Percentiles rank a stretch among this genome's conserved stretches.
Evolutionary conservation across 2,888 invertebrate species (phyloP).

Genomic region (Chymomyza procnemis): DNA sequence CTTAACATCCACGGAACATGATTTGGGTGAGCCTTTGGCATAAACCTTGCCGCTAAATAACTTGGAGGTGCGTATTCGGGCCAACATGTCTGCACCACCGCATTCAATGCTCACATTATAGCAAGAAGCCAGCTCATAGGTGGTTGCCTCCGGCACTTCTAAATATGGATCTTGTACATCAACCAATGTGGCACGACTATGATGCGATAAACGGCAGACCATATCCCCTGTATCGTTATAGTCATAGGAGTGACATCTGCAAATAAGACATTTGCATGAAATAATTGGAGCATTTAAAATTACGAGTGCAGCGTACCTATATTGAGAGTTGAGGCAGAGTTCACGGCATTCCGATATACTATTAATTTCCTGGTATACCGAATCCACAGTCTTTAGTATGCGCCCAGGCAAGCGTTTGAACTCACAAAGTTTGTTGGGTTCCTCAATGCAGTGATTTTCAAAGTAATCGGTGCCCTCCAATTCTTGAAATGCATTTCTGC

Average conservation of each 20-base stretch:
- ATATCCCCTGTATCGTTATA: conserved; percentile 87
- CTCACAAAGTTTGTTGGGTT: conserved; percentile 93
- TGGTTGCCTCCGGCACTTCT: conserved; percentile 93
- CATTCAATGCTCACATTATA: conserved; percentile 97
- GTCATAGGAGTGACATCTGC: conserved; percentile 93
- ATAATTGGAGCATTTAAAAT: too few relatives aligned
- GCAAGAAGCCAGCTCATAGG: conserved; percentile 94
- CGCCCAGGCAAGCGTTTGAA: conserved; percentile 93
- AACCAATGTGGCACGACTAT: conserved; percentile 91
- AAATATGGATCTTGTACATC: conserved; percentile 94
- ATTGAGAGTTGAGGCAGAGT: conserved; percentile 91
- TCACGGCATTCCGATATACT: conserved; percentile 92
- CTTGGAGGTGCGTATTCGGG: conserved; percentile 93
- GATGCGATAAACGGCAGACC: conserved; percentile 87
- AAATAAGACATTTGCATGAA: too few relatives aligned
- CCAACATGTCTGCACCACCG: conserved; percentile 94
- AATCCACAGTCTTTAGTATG: conserved; percentile 94
- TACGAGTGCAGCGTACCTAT: conserved; percentile 78
- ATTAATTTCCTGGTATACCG: conserved; percentile 92
- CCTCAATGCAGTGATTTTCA: conserved; percentile 93
- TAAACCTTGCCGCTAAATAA: conserved; percentile 81
- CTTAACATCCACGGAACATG: conserved; percentile 93
- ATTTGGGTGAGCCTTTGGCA: conserved; percentile 93
- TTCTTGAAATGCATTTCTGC: conserved; percentile 86
- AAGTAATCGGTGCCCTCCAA: conserved; percentile 78